Evolutionary conservation across 2,113 vertebrate species (phyloP).

Genomic region (Oncorhynchus masou): DNA sequence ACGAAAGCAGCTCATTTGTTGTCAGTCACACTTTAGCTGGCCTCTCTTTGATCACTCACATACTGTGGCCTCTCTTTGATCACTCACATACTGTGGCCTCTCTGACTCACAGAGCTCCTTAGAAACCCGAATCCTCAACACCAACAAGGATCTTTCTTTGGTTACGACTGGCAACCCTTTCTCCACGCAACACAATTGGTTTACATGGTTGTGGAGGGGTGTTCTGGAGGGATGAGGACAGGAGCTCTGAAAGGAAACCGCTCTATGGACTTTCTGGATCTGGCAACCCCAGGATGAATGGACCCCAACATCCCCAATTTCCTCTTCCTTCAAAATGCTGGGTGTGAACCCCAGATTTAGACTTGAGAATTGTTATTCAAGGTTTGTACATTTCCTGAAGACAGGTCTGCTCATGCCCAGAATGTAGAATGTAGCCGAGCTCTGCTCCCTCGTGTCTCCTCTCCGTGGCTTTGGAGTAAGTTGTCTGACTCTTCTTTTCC

Average conservation of each 20-base stretch:
- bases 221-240: conserved; percentile 24
- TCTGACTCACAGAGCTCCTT: neutral
- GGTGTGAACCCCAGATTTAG: conserved; percentile 50
- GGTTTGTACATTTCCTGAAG: conserved; percentile 22
- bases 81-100: neutral
- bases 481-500: neutral
- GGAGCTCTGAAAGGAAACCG: conserved; percentile 40
- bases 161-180: neutral
- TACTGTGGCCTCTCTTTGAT: neutral
- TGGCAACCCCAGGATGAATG: conserved; percentile 18
- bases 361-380: conserved; percentile 29
- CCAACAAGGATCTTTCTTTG: neutral
- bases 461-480: no score
- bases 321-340: conserved; percentile 52
- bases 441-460: neutral
- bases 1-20: conserved; percentile 27
- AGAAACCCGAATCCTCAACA: neutral
- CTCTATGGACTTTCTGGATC: conserved; percentile 28
- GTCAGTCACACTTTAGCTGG: conserved; percentile 41
- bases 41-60: neutral
- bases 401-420: neutral
- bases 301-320: conserved; percentile 19
- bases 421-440: neutral
- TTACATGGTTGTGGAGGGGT: neutral
- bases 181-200: neutral